A percentile compares a stretch with the other conserved stretches of the same genome.
Conservation (phyloP, 2,113 vertebrate species). For the Clarias gariepinus region DNA sequence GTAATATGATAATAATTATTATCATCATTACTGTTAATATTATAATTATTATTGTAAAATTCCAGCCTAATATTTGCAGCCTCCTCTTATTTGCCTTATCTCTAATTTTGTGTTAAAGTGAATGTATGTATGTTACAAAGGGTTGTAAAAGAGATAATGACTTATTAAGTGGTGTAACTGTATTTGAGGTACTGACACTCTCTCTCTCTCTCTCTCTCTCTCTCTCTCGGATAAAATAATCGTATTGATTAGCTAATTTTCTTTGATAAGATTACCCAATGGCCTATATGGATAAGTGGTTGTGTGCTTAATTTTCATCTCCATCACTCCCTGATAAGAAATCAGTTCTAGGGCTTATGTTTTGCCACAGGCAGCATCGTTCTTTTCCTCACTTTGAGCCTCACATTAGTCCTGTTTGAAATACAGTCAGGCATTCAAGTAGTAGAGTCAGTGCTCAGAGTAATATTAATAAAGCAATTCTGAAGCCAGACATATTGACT, state of each 20-base stretch:
- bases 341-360: slow-evolving; percentile 13
- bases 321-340: slow-evolving; percentile 13
- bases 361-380: slow-evolving; percentile 3
- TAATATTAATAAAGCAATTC: slow-evolving; percentile 35
- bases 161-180: slow-evolving; percentile 42
- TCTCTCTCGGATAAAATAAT: slow-evolving; percentile 52
- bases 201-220: background rate
- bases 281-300: slow-evolving; percentile 19
- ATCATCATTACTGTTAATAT: background rate
- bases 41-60: background rate
- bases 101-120: background rate
- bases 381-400: slow-evolving; percentile 3
- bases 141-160: slow-evolving; percentile 37
- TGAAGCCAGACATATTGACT: slow-evolving; percentile 33
- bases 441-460: slow-evolving; percentile 29
- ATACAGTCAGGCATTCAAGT: slow-evolving; percentile 25
- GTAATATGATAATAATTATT: background rate
- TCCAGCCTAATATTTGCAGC: background rate
- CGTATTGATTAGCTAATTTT: slow-evolving; percentile 54
- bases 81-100: background rate
- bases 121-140: slow-evolving; percentile 32
- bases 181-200: slow-evolving; percentile 19
- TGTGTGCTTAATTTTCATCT: background rate
- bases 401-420: slow-evolving; percentile 3
- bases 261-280: slow-evolving; percentile 54